Evolutionary conservation across 2,888 invertebrate genomes (phyloP).

Genomic region (Drepanosiphum platanoidis): DNA sequence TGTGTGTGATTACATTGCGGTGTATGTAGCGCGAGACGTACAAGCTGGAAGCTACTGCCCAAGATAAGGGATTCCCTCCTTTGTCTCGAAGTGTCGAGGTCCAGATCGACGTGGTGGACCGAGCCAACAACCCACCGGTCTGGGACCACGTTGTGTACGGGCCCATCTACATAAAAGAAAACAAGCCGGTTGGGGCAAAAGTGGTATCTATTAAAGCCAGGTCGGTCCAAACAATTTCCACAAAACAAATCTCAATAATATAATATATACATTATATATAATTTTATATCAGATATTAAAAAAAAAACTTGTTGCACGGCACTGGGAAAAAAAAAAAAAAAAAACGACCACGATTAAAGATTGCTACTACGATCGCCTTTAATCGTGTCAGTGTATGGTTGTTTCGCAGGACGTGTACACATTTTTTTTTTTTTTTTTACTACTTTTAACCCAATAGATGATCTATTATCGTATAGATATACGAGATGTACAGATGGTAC

Average conservation of each 20-base stretch:
- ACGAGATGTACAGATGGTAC: constrained; percentile 28
- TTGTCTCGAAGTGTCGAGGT: constrained; percentile 96
- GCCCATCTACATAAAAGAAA: constrained; percentile 97
- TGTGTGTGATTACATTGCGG: constrained; percentile 45
- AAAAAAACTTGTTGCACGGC: constrained; percentile 40
- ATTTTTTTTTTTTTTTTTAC: constrained; percentile 59
- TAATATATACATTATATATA: not conserved
- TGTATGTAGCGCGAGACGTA: constrained; percentile 90
- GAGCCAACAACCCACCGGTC: constrained; percentile 96
- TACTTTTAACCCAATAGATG: constrained; percentile 41
- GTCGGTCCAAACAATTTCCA: constrained; percentile 74
- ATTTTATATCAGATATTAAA: not conserved
- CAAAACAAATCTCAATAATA: constrained; percentile 27
- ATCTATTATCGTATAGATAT: no score
- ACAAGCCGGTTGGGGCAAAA: constrained; percentile 96
- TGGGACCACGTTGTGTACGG: constrained; percentile 97
- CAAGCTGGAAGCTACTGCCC: constrained; percentile 97
- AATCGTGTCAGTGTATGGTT: constrained; percentile 32
- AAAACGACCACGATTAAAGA: not conserved
- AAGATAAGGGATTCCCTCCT: constrained; percentile 96
- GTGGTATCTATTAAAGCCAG: constrained; percentile 98
- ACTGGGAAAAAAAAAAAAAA: constrained; percentile 14
- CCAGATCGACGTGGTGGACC: constrained; percentile 98
- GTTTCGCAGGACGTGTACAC: constrained; percentile 46
- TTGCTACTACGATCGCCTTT: not conserved